Conservation (phyloP, 2,113 vertebrate species). For the Cryptotis parvus region DNA sequence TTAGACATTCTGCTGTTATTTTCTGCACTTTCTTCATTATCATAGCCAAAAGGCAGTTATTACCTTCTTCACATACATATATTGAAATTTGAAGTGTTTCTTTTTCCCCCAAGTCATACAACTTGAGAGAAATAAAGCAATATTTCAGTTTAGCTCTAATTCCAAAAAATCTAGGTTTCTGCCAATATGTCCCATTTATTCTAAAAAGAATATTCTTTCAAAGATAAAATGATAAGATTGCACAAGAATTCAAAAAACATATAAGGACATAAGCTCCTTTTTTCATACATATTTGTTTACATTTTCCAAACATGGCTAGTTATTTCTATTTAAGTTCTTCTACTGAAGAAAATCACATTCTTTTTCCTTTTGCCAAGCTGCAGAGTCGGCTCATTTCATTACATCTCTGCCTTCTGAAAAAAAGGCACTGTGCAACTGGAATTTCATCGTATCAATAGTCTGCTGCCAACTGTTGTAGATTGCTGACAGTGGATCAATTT, state of each 20-base stretch:
- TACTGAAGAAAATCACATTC: slow-evolving; percentile 53
- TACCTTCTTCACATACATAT: not conserved
- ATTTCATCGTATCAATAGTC: slow-evolving; percentile 70
- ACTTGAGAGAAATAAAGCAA: not conserved
- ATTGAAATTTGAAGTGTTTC: not conserved
- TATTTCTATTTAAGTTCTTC: slow-evolving; percentile 74
- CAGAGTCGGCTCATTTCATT: slow-evolving; percentile 64
- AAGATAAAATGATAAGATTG: slow-evolving; percentile 32
- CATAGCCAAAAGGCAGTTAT: not conserved
- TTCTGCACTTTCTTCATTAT: not conserved
- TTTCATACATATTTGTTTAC: slow-evolving; percentile 58
- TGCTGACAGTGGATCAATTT: slow-evolving; percentile 81
- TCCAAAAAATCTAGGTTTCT: not conserved
- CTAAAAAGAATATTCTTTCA: not conserved
- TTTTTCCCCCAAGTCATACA: not conserved
- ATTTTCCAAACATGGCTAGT: slow-evolving; percentile 69
- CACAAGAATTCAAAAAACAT: not conserved
- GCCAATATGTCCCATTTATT: slow-evolving; percentile 31
- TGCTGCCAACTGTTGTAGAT: slow-evolving; percentile 52
- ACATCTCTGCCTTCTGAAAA: slow-evolving; percentile 72
- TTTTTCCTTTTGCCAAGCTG: slow-evolving; percentile 62
- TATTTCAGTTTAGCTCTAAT: slow-evolving; percentile 31
- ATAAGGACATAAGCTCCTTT: slow-evolving; percentile 8
- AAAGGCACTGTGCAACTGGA: slow-evolving; percentile 65
- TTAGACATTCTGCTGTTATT: not conserved